phyloP scores from a whole-genome alignment of 2,888 invertebrate genomes.

The Heliconius cydno region DNA sequence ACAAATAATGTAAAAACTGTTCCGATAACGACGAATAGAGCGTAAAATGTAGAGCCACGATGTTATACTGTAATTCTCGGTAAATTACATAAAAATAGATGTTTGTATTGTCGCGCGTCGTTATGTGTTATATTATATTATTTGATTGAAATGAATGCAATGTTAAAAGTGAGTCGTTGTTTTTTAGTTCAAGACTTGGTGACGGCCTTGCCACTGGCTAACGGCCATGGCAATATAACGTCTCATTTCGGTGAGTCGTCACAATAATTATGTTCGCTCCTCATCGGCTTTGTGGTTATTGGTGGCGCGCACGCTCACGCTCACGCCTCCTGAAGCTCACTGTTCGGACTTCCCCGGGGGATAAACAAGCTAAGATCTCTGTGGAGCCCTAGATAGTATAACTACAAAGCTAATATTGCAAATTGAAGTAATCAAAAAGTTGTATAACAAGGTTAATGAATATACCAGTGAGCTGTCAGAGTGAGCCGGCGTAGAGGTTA shows the following conservation, averaged over 20 bases:
- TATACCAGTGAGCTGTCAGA: constrained; percentile 53
- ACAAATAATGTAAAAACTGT: constrained; percentile 41
- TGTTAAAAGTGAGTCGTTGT: constrained; percentile 82
- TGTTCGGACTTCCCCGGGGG: constrained; percentile 27
- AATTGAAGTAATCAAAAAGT: neutral
- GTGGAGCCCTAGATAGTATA: neutral
- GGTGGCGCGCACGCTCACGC: constrained; percentile 66
- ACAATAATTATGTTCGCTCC: constrained; percentile 70
- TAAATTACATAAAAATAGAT: constrained; percentile 39
- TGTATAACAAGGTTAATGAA: constrained; percentile 8
- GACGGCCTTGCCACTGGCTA: constrained; percentile 83
- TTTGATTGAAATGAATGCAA: constrained; percentile 69
- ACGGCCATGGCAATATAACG: constrained; percentile 82
- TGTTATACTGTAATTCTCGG: constrained; percentile 37
- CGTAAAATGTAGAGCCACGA: constrained; percentile 39
- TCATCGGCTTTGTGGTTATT: constrained; percentile 81
- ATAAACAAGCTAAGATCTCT: neutral
- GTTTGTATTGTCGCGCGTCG: constrained; percentile 45
- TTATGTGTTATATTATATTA: constrained; percentile 47
- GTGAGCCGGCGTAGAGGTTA: constrained; percentile 64
- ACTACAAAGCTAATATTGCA: neutral
- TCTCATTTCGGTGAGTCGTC: constrained; percentile 84
- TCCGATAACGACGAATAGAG: constrained; percentile 43
- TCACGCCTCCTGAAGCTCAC: constrained; percentile 52
- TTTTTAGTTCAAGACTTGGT: constrained; percentile 84